Percentiles rank a stretch among this genome's conserved stretches.
Evolutionary conservation across 2,888 invertebrate genomes (phyloP).

Genomic region (Brachypalpus laphriformis): DNA sequence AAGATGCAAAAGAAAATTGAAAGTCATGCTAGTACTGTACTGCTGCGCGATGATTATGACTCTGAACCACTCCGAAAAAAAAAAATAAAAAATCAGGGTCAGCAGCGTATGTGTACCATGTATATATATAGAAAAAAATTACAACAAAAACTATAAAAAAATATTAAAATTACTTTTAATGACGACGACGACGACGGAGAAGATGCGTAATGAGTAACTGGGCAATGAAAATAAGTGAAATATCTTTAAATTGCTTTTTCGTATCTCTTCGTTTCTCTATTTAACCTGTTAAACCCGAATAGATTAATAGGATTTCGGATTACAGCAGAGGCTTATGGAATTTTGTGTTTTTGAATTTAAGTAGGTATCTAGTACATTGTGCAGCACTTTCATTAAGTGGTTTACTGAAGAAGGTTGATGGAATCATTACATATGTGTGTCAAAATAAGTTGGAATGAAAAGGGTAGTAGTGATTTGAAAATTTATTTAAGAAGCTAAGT

Average conservation of each 20-base stretch:
- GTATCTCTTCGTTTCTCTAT: slow-evolving; percentile 1
- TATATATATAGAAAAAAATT: slow-evolving; percentile 19
- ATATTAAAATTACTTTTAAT: slow-evolving; percentile 14
- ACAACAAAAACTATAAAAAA: slow-evolving; percentile 41
- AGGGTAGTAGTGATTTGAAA: too few relatives aligned
- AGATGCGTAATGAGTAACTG: neutral
- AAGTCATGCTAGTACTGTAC: slow-evolving; percentile 39
- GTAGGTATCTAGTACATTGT: slow-evolving; percentile 17
- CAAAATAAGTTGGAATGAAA: neutral
- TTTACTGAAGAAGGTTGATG: neutral
- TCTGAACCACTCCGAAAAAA: slow-evolving; percentile 12
- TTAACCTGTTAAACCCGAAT: slow-evolving; percentile 22
- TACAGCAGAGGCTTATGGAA: slow-evolving; percentile 10
- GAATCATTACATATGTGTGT: neutral
- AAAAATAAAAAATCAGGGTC: slow-evolving; percentile 48
- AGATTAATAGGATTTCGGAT: slow-evolving; percentile 26
- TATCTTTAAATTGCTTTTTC: slow-evolving; percentile 28
- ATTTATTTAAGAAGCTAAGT: too few relatives aligned
- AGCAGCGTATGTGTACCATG: slow-evolving; percentile 27
- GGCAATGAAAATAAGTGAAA: slow-evolving; percentile 16
- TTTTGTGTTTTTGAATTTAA: neutral
- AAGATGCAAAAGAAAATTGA: slow-evolving; percentile 48
- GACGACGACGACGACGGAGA: neutral
- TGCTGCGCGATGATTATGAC: slow-evolving; percentile 49
- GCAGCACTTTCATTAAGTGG: slow-evolving; percentile 11